phyloP scores from a whole-genome alignment of 1,140 invertebrate genomes.

The Reticulitermes speratus region DNA sequence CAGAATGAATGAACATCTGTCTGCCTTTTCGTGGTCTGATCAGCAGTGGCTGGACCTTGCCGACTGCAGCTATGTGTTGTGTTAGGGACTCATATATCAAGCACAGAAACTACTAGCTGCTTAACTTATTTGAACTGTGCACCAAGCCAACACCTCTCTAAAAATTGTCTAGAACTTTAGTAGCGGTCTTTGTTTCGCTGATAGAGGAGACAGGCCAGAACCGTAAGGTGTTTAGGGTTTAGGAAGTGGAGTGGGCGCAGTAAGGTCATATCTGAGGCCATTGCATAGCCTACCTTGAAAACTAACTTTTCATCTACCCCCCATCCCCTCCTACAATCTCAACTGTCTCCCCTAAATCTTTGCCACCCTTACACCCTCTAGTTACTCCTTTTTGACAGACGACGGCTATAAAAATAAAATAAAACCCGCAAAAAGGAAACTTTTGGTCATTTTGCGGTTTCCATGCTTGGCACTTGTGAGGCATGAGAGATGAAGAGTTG shows the following conservation, averaged over 20 bases:
- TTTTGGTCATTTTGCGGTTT: slow-evolving; percentile 13
- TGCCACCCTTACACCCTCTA: not conserved
- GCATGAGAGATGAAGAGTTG: not conserved
- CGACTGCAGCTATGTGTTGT: no score
- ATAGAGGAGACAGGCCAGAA: not conserved
- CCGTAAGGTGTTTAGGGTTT: not conserved
- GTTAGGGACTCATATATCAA: no score
- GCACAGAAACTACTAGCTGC: no score
- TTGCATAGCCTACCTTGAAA: not conserved
- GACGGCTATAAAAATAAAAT: not conserved
- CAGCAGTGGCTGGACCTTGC: no score
- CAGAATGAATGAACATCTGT: no score
- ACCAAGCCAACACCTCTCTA: not conserved
- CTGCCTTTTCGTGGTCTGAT: no score
- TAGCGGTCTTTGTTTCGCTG: not conserved
- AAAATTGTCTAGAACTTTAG: not conserved
- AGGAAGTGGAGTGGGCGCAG: not conserved
- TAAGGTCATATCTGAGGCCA: not conserved
- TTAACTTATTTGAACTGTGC: no score
- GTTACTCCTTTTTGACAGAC: not conserved
- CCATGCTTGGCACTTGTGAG: not conserved
- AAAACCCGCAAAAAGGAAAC: slow-evolving; percentile 3
- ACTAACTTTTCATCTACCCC: not conserved
- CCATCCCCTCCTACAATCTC: not conserved
- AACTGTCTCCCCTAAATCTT: slow-evolving; percentile 5